phyloP scores from a whole-genome alignment of 2,797 vertebrate genomes.

The Crenichthys baileyi region DNA sequence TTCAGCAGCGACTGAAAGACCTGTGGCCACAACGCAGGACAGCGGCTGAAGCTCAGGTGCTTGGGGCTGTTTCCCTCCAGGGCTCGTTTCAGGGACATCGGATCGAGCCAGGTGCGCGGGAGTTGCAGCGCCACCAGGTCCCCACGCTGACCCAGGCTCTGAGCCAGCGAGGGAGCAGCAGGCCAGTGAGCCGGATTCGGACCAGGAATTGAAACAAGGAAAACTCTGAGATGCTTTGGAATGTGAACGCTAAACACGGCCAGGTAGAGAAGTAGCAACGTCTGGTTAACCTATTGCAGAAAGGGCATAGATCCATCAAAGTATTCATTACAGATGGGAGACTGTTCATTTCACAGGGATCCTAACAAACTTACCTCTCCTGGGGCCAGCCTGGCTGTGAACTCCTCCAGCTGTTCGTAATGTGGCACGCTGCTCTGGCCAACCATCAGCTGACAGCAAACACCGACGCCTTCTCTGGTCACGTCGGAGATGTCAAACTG shows the following conservation, averaged over 20 bases:
- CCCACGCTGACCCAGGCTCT: constrained; percentile 83
- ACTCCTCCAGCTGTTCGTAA: constrained; percentile 93
- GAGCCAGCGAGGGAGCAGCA: constrained; percentile 85
- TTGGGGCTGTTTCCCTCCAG: constrained; percentile 89
- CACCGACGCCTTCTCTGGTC: constrained; percentile 88
- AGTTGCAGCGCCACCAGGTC: constrained; percentile 93
- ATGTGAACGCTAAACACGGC: constrained; percentile 93
- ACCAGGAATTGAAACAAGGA: constrained; percentile 93
- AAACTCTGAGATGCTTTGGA: constrained; percentile 89
- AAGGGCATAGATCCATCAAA: constrained; percentile 15
- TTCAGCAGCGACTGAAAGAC: constrained; percentile 83
- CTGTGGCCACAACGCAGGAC: constrained; percentile 86
- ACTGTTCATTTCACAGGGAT: not conserved
- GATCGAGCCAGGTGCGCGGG: constrained; percentile 91
- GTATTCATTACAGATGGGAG: not conserved
- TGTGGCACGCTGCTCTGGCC: constrained; percentile 97
- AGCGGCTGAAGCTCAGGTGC: constrained; percentile 94
- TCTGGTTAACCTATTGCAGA: constrained; percentile 83
- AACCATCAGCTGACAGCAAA: constrained; percentile 94
- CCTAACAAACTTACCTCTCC: constrained; percentile 83
- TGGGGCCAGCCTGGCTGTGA: constrained; percentile 92
- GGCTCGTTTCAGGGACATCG: constrained; percentile 86
- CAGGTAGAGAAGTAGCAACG: constrained; percentile 93
- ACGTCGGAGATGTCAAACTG: constrained; percentile 93
- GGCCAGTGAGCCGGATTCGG: constrained; percentile 87